phyloP scores from a whole-genome alignment of 2,888 invertebrate species.

The Pristionchus mayeri region DNA sequence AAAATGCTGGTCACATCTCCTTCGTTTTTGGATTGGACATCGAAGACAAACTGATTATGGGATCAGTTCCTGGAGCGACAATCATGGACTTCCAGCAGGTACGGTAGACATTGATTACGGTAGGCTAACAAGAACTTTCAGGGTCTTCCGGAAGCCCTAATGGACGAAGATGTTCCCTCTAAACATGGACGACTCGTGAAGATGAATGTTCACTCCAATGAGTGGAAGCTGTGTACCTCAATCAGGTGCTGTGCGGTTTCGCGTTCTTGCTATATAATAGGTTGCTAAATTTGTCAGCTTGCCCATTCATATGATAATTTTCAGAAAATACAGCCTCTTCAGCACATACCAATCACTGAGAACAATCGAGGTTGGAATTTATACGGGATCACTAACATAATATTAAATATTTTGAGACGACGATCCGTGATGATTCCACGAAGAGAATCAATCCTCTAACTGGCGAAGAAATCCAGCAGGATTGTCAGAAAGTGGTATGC shows the following conservation, averaged over 20 bases:
- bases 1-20: constrained; percentile 63
- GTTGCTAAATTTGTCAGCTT: too few relatives aligned
- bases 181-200: constrained; percentile 52
- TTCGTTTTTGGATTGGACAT: constrained; percentile 58
- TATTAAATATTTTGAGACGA: constrained; percentile 53
- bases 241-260: too few relatives aligned
- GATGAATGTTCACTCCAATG: constrained; percentile 47
- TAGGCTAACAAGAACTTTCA: too few relatives aligned
- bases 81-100: constrained; percentile 69
- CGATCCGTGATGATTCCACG: constrained; percentile 58
- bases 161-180: constrained; percentile 64
- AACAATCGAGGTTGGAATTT: constrained; percentile 25
- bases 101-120: too few relatives aligned
- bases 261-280: too few relatives aligned
- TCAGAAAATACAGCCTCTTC: constrained; percentile 29
- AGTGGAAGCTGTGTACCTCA: background rate
- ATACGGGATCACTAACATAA: too few relatives aligned
- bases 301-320: background rate
- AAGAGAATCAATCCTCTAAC: constrained; percentile 60
- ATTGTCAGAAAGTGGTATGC: background rate
- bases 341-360: constrained; percentile 39
- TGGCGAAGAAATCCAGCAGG: constrained; percentile 45
- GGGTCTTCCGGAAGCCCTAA: constrained; percentile 51
- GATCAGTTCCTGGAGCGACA: constrained; percentile 63
- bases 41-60: constrained; percentile 53